phyloP scores from a whole-genome alignment of 2,888 invertebrate genomes.

The Troides oblongomaculatus region DNA sequence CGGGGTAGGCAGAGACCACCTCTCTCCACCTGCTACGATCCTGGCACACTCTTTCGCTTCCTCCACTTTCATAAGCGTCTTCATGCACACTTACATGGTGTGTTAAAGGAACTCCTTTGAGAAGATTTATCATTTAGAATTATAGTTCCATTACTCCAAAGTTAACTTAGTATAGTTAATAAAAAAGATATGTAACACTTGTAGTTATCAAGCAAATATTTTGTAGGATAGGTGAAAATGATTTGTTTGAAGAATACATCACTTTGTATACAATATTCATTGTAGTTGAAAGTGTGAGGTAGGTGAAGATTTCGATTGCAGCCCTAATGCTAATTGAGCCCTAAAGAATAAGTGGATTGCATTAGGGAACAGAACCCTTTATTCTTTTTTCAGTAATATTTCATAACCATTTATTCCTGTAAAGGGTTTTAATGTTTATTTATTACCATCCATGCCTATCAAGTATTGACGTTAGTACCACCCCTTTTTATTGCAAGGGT shows the following conservation, averaged over 20 bases:
- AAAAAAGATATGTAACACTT: neutral
- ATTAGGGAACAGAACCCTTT: neutral
- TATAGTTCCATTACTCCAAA: too few species aligned
- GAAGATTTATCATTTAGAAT: too few species aligned
- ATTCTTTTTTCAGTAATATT: neutral
- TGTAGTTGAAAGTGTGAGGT: neutral
- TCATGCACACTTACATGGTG: too few species aligned
- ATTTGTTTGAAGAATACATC: slow-evolving; percentile 1
- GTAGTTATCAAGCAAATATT: neutral
- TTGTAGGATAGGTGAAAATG: neutral
- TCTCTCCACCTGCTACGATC: too few species aligned
- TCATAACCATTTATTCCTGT: neutral
- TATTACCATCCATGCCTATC: too few species aligned
- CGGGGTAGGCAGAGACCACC: too few species aligned
- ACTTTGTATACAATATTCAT: slow-evolving; percentile 1
- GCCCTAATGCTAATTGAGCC: neutral
- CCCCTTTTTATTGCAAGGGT: too few species aligned
- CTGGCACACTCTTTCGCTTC: too few species aligned
- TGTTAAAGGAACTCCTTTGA: too few species aligned
- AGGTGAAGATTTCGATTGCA: neutral
- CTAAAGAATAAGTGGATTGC: neutral
- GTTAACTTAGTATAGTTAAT: neutral
- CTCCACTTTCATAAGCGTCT: too few species aligned
- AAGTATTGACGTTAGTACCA: too few species aligned
- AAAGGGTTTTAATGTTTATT: neutral